Percentiles rank a stretch among this genome's conserved stretches.
Evolutionary conservation across 2,797 vertebrate genomes (phyloP).

Genomic region (Malacoctenus gilli): DNA sequence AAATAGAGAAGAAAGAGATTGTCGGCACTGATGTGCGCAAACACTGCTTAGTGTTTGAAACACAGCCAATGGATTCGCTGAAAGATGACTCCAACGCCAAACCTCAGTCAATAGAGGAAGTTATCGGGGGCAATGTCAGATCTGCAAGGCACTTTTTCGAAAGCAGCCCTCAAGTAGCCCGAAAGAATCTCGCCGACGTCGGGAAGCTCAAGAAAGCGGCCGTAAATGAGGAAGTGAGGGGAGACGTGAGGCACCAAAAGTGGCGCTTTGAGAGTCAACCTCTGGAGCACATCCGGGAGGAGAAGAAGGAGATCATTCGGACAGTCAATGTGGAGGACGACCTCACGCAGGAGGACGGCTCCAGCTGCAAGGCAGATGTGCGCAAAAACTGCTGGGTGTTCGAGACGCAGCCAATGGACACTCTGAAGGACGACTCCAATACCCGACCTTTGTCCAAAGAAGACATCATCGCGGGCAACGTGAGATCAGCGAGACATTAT

Average conservation of each 20-base stretch:
- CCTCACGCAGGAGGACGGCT: constrained; percentile 84
- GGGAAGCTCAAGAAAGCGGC: constrained; percentile 85
- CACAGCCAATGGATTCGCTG: constrained; percentile 87
- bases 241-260: constrained; percentile 90
- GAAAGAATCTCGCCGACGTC: constrained; percentile 83
- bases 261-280: constrained; percentile 91
- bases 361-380: constrained; percentile 81
- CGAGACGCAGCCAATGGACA: constrained; percentile 91
- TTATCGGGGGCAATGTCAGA: constrained; percentile 90
- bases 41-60: constrained; percentile 92
- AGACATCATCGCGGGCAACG: constrained; percentile 87
- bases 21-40: constrained; percentile 86
- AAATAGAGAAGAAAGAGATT: constrained; percentile 81
- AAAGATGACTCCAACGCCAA: constrained; percentile 83
- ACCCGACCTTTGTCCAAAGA: constrained; percentile 69
- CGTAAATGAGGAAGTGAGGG: constrained; percentile 84
- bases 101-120: constrained; percentile 78
- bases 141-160: constrained; percentile 90
- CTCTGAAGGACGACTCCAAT: constrained; percentile 85
- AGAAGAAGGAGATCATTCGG: constrained; percentile 82
- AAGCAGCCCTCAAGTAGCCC: constrained; percentile 82
- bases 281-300: constrained; percentile 89
- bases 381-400: constrained; percentile 89
- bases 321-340: constrained; percentile 87
- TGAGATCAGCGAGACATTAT: constrained; percentile 87